Evolutionary conservation across 2,113 vertebrate genomes (phyloP).

Genomic region (Thermophis baileyi): DNA sequence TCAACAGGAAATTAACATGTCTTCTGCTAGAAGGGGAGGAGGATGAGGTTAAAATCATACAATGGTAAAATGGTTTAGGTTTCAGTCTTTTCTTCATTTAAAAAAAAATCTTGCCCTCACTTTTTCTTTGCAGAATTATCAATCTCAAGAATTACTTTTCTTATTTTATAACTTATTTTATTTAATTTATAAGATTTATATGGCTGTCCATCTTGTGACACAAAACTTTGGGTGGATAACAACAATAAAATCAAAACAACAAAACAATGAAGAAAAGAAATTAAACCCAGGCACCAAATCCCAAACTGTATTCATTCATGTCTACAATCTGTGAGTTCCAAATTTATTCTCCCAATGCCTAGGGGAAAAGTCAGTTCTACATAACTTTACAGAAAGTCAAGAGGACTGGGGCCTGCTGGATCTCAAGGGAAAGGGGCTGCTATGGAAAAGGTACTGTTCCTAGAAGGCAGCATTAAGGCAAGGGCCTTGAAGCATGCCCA

Average conservation of each 20-base stretch:
- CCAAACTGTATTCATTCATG: not conserved
- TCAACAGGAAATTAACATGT: constrained; percentile 5
- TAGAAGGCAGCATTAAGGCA: not conserved
- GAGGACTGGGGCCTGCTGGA: not conserved
- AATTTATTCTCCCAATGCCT: not conserved
- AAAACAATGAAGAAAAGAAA: not conserved
- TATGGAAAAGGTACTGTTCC: not conserved
- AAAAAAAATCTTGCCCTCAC: not conserved
- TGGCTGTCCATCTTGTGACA: not conserved
- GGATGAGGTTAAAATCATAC: not conserved
- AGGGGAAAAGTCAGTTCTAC: not conserved
- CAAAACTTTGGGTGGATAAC: not conserved
- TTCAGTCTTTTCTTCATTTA: not conserved
- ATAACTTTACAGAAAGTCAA: not conserved
- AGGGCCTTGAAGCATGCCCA: not conserved
- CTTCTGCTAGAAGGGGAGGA: not conserved
- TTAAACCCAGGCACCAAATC: not conserved
- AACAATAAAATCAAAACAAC: not conserved
- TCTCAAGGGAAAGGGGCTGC: not conserved
- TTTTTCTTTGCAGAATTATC: not conserved
- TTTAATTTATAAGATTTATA: not conserved
- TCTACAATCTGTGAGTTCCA: not conserved
- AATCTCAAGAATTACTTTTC: not conserved
- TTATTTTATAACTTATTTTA: not conserved
- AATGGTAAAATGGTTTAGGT: not conserved